These are phyloP conservation scores for Drosophila trapezifrons DNA, from an alignment of 1,140 invertebrate genomes.

Conservation along the genomic window DNA sequence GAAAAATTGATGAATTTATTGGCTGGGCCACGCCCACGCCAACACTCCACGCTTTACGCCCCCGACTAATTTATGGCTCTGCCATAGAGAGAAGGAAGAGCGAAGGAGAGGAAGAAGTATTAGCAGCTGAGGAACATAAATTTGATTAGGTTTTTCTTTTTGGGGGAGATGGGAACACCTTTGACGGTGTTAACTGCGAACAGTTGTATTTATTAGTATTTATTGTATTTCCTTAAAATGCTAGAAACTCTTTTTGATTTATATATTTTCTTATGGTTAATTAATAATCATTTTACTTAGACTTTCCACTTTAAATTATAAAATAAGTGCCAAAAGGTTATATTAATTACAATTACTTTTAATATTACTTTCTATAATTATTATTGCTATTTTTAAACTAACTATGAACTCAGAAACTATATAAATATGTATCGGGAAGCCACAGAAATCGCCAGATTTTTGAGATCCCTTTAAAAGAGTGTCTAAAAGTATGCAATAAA, in stretches of 20 bases:
- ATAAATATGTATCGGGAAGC: no score
- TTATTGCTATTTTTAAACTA: not conserved
- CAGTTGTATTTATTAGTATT: not conserved
- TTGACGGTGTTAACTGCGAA: not conserved
- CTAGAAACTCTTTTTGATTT: not conserved
- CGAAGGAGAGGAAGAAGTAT: not conserved
- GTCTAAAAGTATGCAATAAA: no score
- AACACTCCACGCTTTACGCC: not conserved
- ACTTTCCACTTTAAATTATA: no score
- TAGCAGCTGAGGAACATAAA: conserved; percentile 33
- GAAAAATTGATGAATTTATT: conserved; percentile 60
- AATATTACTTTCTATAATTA: not conserved
- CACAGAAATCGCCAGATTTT: no score
- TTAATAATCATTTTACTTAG: no score
- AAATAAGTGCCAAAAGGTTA: no score
- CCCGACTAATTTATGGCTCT: conserved; percentile 45
- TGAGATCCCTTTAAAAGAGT: no score
- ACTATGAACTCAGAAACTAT: no score
- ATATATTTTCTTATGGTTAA: not conserved
- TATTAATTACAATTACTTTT: no score
- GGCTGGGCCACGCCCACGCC: conserved; percentile 39
- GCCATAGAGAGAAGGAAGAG: conserved; percentile 25
- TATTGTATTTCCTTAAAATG: not conserved
- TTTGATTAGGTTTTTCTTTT: conserved; percentile 29
- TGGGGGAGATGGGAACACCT: not conserved